Conservation (phyloP, 2,888 invertebrate genomes). For the Pammene aurita region DNA sequence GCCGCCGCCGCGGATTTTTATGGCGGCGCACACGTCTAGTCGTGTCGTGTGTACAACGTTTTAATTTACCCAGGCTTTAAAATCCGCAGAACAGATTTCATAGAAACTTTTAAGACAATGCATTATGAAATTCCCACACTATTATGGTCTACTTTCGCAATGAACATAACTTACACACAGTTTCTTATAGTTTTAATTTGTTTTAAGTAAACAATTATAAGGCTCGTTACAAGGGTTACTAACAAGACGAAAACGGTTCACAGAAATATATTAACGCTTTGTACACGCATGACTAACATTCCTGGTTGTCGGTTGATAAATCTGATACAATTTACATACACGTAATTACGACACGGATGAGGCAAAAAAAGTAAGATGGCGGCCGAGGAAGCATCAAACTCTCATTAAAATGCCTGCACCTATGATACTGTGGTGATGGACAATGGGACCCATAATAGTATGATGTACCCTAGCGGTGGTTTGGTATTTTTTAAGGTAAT, state of each 20-base stretch:
- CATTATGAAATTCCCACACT: conserved; percentile 38
- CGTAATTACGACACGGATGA: conserved; percentile 67
- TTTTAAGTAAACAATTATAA: conserved; percentile 23
- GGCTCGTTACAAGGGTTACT: conserved; percentile 26
- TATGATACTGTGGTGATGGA: conserved; percentile 37
- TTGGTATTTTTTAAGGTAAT: conserved; percentile 31
- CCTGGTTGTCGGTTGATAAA: conserved; percentile 68
- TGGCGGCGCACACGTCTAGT: too few species aligned
- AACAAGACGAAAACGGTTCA: conserved; percentile 35
- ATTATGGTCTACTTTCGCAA: conserved; percentile 40
- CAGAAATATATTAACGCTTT: conserved; percentile 46
- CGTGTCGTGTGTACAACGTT: too few species aligned
- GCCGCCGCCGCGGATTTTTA: too few species aligned
- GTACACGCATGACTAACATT: conserved; percentile 58
- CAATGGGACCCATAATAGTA: conserved; percentile 37
- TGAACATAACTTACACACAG: conserved; percentile 31
- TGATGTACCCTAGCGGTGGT: conserved; percentile 30
- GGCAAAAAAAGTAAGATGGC: conserved; percentile 54
- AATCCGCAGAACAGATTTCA: conserved; percentile 21
- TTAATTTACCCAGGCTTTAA: conserved; percentile 6
- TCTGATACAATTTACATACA: conserved; percentile 75
- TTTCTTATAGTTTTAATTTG: conserved; percentile 27
- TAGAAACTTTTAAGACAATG: conserved; percentile 39
- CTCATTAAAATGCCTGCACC: conserved; percentile 66
- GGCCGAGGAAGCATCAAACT: conserved; percentile 64